These are phyloP conservation scores for Agonopterix alstromeriana DNA, from an alignment of 2,888 invertebrate genomes.

Conservation along the genomic window DNA sequence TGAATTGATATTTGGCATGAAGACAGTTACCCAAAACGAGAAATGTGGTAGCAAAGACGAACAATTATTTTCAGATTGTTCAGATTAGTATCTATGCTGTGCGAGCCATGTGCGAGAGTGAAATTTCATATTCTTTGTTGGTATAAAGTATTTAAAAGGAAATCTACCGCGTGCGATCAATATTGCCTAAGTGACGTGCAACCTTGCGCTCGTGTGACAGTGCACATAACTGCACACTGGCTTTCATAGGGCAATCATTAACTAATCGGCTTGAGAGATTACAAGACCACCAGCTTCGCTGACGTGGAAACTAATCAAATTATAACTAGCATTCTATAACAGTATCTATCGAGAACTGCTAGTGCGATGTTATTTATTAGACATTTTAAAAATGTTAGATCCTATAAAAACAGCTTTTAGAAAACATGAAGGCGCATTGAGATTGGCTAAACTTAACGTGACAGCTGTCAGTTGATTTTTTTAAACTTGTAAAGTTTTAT, in stretches of 20 bases:
- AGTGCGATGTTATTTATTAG: constrained; percentile 3
- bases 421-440: constrained; percentile 37
- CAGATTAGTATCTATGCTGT: too few relatives aligned
- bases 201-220: too few relatives aligned
- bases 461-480: constrained; percentile 33
- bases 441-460: constrained; percentile 36
- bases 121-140: too few relatives aligned
- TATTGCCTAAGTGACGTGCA: too few relatives aligned
- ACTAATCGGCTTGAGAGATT: constrained; percentile 23
- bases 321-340: neutral
- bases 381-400: constrained; percentile 37
- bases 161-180: too few relatives aligned
- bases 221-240: too few relatives aligned
- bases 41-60: too few relatives aligned
- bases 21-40: too few relatives aligned
- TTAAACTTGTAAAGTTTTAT: neutral
- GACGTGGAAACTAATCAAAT: constrained; percentile 2
- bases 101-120: too few relatives aligned
- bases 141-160: too few relatives aligned
- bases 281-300: neutral
- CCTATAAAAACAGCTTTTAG: constrained; percentile 33
- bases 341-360: constrained; percentile 1
- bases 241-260: neutral
- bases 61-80: too few relatives aligned
- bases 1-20: too few relatives aligned